phyloP scores from a whole-genome alignment of 2,888 invertebrate genomes.

The Mesoligia furuncula region DNA sequence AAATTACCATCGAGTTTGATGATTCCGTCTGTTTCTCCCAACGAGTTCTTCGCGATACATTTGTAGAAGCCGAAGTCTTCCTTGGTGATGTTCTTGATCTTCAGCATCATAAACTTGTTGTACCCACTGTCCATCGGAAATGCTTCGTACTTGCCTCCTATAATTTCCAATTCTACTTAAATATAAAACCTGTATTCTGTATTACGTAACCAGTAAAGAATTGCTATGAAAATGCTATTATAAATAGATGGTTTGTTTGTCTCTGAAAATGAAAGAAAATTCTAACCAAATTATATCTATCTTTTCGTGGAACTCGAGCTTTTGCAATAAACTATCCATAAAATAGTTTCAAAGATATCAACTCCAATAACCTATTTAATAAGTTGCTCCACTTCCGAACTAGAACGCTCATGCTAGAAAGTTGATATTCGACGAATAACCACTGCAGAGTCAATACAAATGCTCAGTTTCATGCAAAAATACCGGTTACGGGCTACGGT shows the following conservation, averaged over 20 bases:
- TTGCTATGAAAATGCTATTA: neutral
- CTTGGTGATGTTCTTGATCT: slow-evolving; percentile 95
- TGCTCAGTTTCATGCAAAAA: slow-evolving; percentile 45
- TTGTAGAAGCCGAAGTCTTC: slow-evolving; percentile 97
- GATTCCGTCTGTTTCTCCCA: slow-evolving; percentile 97
- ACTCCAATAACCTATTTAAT: slow-evolving; percentile 50
- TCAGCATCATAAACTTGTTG: slow-evolving; percentile 97
- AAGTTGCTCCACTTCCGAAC: slow-evolving; percentile 58
- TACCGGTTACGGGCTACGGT: slow-evolving; percentile 12
- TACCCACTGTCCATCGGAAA: slow-evolving; percentile 96
- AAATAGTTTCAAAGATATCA: slow-evolving; percentile 52
- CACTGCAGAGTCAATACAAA: slow-evolving; percentile 38
- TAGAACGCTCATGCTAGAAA: slow-evolving; percentile 37
- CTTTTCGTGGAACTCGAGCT: slow-evolving; percentile 19
- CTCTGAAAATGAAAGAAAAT: neutral
- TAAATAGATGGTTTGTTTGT: neutral
- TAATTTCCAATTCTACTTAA: slow-evolving; percentile 92
- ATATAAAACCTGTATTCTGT: slow-evolving; percentile 83
- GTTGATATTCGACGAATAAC: slow-evolving; percentile 49
- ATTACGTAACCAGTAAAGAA: slow-evolving; percentile 34
- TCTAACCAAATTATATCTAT: neutral
- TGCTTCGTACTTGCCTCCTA: slow-evolving; percentile 97
- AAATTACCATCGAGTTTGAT: slow-evolving; percentile 96
- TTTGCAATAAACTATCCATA: slow-evolving; percentile 39
- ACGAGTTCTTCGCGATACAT: slow-evolving; percentile 97